These are phyloP conservation scores for Strix occidentalis DNA, from an alignment of 2,797 vertebrate genomes.

Conservation along the genomic window DNA sequence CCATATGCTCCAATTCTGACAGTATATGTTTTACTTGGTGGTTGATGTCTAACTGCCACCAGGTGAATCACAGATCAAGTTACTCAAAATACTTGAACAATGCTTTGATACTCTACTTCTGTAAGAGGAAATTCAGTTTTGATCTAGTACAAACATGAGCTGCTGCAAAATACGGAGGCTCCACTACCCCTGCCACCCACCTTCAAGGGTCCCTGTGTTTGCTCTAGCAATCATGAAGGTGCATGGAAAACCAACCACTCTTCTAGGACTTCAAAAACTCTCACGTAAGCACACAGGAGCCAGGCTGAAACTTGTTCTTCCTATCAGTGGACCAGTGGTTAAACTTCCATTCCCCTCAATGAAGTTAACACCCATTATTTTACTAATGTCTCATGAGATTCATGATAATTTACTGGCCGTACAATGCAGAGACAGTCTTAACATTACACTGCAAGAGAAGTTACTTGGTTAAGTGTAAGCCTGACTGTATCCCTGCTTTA, in stretches of 20 bases:
- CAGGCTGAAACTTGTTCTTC: not conserved
- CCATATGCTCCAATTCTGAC: not conserved
- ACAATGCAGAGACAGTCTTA: not conserved
- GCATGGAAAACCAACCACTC: not conserved
- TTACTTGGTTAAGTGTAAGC: not conserved
- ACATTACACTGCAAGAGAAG: not conserved
- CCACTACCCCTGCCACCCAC: not conserved
- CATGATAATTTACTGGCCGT: not conserved
- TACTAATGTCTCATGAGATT: not conserved
- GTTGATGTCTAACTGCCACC: not conserved
- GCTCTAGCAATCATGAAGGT: not conserved
- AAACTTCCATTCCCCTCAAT: not conserved
- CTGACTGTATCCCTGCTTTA: not conserved
- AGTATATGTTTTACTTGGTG: not conserved
- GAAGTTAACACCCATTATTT: not conserved
- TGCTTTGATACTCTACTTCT: not conserved
- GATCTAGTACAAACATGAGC: not conserved
- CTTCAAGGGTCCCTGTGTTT: not conserved
- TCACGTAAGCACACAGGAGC: not conserved
- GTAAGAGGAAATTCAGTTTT: not conserved
- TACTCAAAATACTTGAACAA: not conserved
- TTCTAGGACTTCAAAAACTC: not conserved
- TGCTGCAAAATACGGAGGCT: not conserved
- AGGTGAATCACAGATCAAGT: not conserved
- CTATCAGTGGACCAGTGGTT: not conserved